Percentiles rank a stretch among this genome's conserved stretches.
phyloP scores from a whole-genome alignment of 2,888 invertebrate species.

The Polyommatus iphigenia region DNA sequence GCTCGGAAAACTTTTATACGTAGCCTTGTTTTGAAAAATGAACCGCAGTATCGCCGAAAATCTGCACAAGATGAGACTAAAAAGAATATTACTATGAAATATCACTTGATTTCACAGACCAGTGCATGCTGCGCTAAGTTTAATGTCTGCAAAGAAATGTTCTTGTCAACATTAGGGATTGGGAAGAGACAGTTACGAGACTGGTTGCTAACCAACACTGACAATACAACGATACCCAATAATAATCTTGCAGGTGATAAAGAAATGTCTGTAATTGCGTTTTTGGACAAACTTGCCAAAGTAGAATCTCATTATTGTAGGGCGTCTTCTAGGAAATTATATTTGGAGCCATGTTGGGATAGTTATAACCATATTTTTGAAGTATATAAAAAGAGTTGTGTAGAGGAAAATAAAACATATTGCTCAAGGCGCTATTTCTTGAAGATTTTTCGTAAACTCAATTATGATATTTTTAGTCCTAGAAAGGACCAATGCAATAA shows the following conservation, averaged over 20 bases:
- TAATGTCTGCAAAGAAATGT: constrained; percentile 8
- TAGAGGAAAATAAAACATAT: constrained; percentile 3
- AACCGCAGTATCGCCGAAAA: too few relatives aligned
- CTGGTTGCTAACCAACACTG: constrained; percentile 4
- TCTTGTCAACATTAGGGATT: constrained; percentile 5
- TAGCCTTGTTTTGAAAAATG: too few relatives aligned
- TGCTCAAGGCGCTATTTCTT: constrained; percentile 5
- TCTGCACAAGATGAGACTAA: too few relatives aligned
- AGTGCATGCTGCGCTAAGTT: constrained; percentile 8
- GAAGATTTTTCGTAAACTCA: constrained; percentile 6
- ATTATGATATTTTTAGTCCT: constrained; percentile 7
- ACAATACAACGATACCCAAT: constrained; percentile 8
- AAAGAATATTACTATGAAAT: constrained; percentile 8
- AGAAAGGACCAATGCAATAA: constrained; percentile 6
- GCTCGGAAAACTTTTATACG: too few relatives aligned
- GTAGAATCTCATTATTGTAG: not conserved
- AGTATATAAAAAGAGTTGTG: constrained; percentile 6
- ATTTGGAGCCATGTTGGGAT: constrained; percentile 5
- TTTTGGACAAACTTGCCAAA: constrained; percentile 5
- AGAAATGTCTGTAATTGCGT: constrained; percentile 8
- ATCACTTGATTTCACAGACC: constrained; percentile 8
- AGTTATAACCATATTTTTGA: constrained; percentile 3
- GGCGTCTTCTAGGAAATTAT: not conserved
- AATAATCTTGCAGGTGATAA: constrained; percentile 8
- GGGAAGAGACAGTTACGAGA: constrained; percentile 8